Percentiles rank a stretch among this genome's conserved stretches.
Evolutionary conservation across 2,888 invertebrate species (phyloP).

Genomic region (Clanis bilineata): DNA sequence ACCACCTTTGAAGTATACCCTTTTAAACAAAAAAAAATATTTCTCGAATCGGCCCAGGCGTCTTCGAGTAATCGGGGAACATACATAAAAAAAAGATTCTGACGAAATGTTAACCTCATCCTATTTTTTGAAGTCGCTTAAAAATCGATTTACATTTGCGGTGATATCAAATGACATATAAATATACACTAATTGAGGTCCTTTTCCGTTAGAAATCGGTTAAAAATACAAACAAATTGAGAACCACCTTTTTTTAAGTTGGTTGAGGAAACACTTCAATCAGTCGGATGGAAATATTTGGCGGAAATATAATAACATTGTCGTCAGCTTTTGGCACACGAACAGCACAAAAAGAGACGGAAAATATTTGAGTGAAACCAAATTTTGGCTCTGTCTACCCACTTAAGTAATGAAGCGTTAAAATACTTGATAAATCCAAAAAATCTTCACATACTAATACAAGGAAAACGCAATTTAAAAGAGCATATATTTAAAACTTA

Average conservation of each 20-base stretch:
- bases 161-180: neutral
- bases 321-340: neutral
- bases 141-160: no score
- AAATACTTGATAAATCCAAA: neutral
- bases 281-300: neutral
- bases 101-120: no score
- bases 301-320: neutral
- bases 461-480: neutral
- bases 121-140: no score
- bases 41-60: no score
- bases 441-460: neutral
- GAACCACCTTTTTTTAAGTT: no score
- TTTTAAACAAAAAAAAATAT: no score
- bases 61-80: no score
- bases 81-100: no score
- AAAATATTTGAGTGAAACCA: neutral
- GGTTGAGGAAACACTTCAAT: neutral
- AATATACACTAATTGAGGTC: no score
- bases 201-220: neutral
- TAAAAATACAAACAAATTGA: no score
- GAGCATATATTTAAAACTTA: conserved; percentile 10
- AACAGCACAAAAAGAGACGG: neutral
- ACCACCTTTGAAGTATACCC: no score
- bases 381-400: conserved; percentile 8
- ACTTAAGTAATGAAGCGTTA: conserved; percentile 5